Percentiles rank a stretch among this genome's conserved stretches.
phyloP scores from a whole-genome alignment of 53 echinoderm and acorn worm species.

The Mesocentrotus franciscanus region DNA sequence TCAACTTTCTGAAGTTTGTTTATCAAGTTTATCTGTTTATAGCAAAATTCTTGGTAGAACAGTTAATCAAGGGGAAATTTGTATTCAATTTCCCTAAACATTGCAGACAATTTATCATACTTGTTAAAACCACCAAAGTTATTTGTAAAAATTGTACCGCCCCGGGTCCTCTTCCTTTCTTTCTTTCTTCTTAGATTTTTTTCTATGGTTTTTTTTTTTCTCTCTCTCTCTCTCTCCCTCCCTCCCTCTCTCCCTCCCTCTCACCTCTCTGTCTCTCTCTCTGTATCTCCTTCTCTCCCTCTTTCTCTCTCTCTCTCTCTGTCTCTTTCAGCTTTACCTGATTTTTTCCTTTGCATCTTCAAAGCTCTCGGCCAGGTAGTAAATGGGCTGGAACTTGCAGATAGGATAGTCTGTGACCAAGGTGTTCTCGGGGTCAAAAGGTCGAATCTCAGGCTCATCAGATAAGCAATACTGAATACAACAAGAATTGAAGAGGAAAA shows the following conservation, averaged over 20 bases:
- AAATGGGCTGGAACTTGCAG: constrained; percentile 85
- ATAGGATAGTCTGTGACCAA: constrained; percentile 83
- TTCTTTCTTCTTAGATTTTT: no score
- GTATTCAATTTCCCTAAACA: no score
- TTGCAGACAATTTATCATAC: no score
- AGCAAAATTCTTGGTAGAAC: no score
- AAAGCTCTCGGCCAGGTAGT: constrained; percentile 95
- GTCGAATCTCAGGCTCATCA: constrained; percentile 82
- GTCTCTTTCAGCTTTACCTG: constrained; percentile 60
- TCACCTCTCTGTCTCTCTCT: neutral
- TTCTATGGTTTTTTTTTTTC: neutral
- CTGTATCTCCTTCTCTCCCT: neutral
- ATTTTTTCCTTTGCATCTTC: constrained; percentile 92
- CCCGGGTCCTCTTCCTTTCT: no score
- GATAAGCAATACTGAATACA: constrained; percentile 83
- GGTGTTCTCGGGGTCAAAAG: constrained; percentile 89
- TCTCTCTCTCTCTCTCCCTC: neutral
- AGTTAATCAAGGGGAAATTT: no score
- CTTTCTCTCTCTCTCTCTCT: neutral
- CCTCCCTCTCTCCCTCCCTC: neutral
- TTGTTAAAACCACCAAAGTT: no score
- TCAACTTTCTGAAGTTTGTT: no score
- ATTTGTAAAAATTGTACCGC: no score
- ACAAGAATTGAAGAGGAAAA: neutral
- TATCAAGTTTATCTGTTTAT: no score